phyloP scores from a whole-genome alignment of 2,888 invertebrate species.

The Orthosia gracilis region DNA sequence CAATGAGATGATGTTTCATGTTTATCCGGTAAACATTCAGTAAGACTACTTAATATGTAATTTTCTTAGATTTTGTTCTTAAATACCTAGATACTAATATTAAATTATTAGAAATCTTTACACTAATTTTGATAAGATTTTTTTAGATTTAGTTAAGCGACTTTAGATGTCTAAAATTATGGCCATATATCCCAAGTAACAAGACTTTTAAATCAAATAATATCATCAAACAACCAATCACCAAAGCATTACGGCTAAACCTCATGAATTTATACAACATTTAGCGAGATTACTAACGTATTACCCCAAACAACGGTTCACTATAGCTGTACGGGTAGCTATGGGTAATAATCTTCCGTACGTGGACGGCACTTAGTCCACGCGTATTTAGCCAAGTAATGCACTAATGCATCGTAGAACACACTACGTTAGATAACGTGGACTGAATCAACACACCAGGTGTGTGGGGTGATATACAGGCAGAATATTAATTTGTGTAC shows the following conservation, averaged over 20 bases:
- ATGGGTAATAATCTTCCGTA: slow-evolving; percentile 50
- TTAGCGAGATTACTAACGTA: slow-evolving; percentile 52
- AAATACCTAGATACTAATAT: neutral
- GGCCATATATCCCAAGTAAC: neutral
- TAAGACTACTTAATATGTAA: neutral
- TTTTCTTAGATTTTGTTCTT: no score
- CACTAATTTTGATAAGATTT: neutral
- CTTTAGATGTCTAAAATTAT: neutral
- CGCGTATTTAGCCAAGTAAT: slow-evolving; percentile 64
- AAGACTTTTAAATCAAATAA: slow-evolving; percentile 15
- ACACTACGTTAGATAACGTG: slow-evolving; percentile 80
- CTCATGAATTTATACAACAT: slow-evolving; percentile 48
- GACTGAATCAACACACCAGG: slow-evolving; percentile 86
- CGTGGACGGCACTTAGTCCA: slow-evolving; percentile 58
- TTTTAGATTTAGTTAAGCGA: neutral
- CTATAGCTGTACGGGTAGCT: slow-evolving; percentile 25
- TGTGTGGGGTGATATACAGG: slow-evolving; percentile 78
- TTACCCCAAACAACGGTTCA: slow-evolving; percentile 40
- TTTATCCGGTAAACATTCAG: neutral
- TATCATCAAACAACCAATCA: slow-evolving; percentile 8
- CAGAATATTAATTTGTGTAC: slow-evolving; percentile 88
- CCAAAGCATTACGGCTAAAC: slow-evolving; percentile 8
- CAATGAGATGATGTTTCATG: neutral
- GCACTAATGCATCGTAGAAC: slow-evolving; percentile 77
- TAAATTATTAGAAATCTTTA: neutral